Evolutionary conservation across 2,113 vertebrate species (phyloP).

Genomic region (Lynx canadensis): DNA sequence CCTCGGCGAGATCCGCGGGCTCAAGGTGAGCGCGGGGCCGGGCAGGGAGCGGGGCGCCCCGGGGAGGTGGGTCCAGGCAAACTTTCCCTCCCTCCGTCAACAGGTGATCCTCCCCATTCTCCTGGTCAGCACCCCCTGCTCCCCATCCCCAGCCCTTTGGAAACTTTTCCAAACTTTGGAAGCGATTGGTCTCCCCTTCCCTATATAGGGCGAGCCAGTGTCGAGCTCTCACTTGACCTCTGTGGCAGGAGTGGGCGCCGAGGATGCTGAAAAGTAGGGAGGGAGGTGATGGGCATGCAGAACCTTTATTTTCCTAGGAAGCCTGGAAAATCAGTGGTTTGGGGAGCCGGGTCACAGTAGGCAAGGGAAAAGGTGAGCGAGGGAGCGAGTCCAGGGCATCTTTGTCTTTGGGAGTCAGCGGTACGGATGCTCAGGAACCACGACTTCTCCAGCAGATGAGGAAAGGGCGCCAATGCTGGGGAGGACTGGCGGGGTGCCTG

Average conservation of each 20-base stretch:
- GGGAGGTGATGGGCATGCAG: background rate
- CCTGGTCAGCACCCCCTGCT: background rate
- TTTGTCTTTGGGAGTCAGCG: background rate
- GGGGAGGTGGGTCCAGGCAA: background rate
- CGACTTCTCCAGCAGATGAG: background rate
- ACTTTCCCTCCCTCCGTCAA: constrained; percentile 25
- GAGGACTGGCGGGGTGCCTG: background rate
- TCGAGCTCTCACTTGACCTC: background rate
- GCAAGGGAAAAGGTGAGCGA: background rate
- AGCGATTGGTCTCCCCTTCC: background rate
- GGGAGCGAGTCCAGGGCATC: background rate
- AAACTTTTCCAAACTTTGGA: constrained; percentile 78
- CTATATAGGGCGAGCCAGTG: background rate
- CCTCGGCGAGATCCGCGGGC: constrained; percentile 95
- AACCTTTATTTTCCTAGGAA: background rate
- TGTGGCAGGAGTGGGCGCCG: background rate
- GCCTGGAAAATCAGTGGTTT: background rate
- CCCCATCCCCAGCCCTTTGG: background rate
- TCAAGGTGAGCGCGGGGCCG: constrained; percentile 90
- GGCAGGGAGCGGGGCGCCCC: background rate
- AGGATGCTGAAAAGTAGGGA: background rate
- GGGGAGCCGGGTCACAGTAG: background rate
- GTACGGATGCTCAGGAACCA: background rate
- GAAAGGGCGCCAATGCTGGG: background rate
- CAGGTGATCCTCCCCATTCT: constrained; percentile 41